Conservation (phyloP, 2,888 invertebrate genomes). For the Neocrepidodera transversa region DNA sequence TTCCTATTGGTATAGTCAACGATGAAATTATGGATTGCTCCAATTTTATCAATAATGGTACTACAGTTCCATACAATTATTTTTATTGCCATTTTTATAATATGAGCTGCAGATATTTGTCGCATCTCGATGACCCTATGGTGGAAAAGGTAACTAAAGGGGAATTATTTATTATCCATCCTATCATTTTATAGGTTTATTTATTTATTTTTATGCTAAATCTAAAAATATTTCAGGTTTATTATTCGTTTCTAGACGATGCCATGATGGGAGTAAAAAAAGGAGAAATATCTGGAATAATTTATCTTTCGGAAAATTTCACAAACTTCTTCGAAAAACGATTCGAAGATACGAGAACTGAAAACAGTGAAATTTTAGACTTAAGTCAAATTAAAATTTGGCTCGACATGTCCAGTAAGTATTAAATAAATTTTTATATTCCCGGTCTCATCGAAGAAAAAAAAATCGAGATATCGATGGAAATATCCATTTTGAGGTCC, state of each 20-base stretch:
- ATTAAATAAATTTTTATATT: no score
- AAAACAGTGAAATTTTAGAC: slow-evolving; percentile 63
- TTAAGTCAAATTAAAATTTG: slow-evolving; percentile 72
- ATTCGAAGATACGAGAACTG: slow-evolving; percentile 63
- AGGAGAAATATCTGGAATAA: slow-evolving; percentile 68
- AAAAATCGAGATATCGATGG: no score
- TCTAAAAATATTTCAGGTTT: slow-evolving; percentile 54
- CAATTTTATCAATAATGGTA: slow-evolving; percentile 46
- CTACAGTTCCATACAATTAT: slow-evolving; percentile 36
- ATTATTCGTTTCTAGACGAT: slow-evolving; percentile 63
- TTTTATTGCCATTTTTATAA: slow-evolving; percentile 63
- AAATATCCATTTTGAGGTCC: no score
- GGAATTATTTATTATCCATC: no score
- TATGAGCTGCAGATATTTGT: slow-evolving; percentile 69
- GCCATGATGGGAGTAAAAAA: slow-evolving; percentile 64
- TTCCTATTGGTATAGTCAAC: slow-evolving; percentile 80
- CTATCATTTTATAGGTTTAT: no score
- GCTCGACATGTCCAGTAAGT: slow-evolving; percentile 57
- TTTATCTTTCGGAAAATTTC: slow-evolving; percentile 77
- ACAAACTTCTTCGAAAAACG: slow-evolving; percentile 68
- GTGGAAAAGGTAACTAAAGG: slow-evolving; percentile 52
- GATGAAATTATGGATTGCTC: slow-evolving; percentile 66
- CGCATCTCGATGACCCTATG: slow-evolving; percentile 65
- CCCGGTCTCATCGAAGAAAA: no score
- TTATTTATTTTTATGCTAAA: no score